Evolutionary conservation across 2,113 vertebrate genomes (phyloP).

Genomic region (Gymnorhina tibicen): DNA sequence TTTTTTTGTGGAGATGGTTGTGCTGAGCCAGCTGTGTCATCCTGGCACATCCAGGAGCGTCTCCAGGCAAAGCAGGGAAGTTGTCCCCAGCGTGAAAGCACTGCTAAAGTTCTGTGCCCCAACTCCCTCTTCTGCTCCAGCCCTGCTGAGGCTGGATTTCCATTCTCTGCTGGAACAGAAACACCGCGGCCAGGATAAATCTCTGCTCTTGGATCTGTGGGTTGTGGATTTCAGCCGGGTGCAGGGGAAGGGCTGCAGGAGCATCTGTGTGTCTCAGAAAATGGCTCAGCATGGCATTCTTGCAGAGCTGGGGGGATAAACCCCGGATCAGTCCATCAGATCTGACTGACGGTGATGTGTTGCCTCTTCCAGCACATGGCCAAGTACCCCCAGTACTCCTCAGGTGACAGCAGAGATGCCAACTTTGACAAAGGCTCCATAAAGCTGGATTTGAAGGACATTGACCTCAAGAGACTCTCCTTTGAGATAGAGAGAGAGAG

Average conservation of each 20-base stretch:
- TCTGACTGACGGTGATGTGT: neutral
- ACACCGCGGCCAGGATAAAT: neutral
- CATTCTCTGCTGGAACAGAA: neutral
- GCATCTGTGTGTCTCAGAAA: neutral
- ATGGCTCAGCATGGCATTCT: neutral
- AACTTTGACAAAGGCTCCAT: conserved; percentile 71
- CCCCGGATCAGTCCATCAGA: neutral
- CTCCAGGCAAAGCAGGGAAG: neutral
- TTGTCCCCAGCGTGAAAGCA: neutral
- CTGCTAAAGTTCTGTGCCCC: neutral
- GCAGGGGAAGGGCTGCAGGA: neutral
- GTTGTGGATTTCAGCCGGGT: neutral
- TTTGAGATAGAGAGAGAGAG: conserved; percentile 92
- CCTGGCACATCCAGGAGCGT: neutral
- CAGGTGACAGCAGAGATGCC: conserved; percentile 70
- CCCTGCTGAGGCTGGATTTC: neutral
- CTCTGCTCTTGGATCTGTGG: neutral
- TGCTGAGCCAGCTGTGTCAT: neutral
- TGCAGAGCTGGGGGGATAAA: neutral
- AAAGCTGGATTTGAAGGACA: conserved; percentile 85
- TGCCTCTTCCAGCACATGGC: conserved; percentile 32
- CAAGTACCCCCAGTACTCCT: conserved; percentile 45
- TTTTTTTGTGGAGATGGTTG: neutral
- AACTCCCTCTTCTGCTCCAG: neutral
- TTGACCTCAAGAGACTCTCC: conserved; percentile 89